These are phyloP conservation scores for Xylophagus ater DNA, from an alignment of 2,888 invertebrate species.

Conservation along the genomic window DNA sequence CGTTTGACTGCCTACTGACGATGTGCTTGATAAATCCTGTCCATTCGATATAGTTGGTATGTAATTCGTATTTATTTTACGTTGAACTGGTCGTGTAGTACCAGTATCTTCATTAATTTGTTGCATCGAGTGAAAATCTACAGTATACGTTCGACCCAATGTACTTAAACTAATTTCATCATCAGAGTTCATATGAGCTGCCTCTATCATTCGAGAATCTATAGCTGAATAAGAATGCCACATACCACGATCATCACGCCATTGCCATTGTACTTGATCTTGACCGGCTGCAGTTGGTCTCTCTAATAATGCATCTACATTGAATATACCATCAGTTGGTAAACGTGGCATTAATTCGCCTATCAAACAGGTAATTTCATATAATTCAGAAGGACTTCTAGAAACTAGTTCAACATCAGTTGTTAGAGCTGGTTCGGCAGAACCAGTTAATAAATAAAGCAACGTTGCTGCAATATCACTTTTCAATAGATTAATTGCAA, in stretches of 20 bases:
- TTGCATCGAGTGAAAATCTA: constrained; percentile 95
- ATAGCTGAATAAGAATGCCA: constrained; percentile 89
- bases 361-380: constrained; percentile 93
- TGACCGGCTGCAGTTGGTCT: constrained; percentile 55
- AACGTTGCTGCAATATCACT: constrained; percentile 94
- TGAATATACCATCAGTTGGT: constrained; percentile 90
- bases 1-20: too few relatives aligned
- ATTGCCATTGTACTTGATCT: constrained; percentile 89
- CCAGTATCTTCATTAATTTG: constrained; percentile 98
- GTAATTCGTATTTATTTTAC: constrained; percentile 56
- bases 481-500: constrained; percentile 82
- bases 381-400: constrained; percentile 89
- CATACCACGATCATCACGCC: constrained; percentile 90
- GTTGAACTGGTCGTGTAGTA: constrained; percentile 83
- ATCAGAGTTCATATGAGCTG: constrained; percentile 86
- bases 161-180: constrained; percentile 91
- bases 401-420: constrained; percentile 72
- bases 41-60: constrained; percentile 28
- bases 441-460: constrained; percentile 87
- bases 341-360: constrained; percentile 95
- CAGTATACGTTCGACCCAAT: constrained; percentile 86
- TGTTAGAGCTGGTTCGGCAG: constrained; percentile 45
- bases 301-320: constrained; percentile 80
- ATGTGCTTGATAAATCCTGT: constrained; percentile 28
- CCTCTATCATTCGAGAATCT: constrained; percentile 90